Evolutionary conservation across 1,140 invertebrate genomes (phyloP), one percentile per base, ranked within the genome.

Genomic region (Metopolophium dirhodum): DNA sequence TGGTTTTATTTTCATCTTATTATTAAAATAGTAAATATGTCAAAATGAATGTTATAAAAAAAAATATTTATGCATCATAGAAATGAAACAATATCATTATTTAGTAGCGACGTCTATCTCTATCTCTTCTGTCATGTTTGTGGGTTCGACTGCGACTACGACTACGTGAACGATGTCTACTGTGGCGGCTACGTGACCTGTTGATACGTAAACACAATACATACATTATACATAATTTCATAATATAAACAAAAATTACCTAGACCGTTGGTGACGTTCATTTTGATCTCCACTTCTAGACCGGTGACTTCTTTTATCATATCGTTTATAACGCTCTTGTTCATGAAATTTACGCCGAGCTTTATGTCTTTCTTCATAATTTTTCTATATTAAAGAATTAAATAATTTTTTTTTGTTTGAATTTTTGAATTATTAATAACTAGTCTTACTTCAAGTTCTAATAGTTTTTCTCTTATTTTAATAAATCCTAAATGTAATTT

Each of bases 401-500:
- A 41, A 57, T 37, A 47, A 93, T 61, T 54, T 37, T 26, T 26
- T 41, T 37, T 89, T 41, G 3, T 41, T 41, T 18, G 26, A 0
- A 37, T 35, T 91, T 82, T 47, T 30, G 9, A 41, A 35, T 82
- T n/a, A n/a, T 51, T 35, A 37, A 30, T 83, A 35, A 85, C 26
- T 37, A 86, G 0, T 85, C 94, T 95, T 96, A 98, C 98, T 96
- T 99, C 97, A n/a, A 99, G 95, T 94, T 99, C 99, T 0, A 97
- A 96, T 2, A 99, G 96, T 95, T 99, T 99, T 94, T 99, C 99
- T 47, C 99, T 96, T 94, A 99, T 99, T 94, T 98, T 99, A 93
- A 99, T 99, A 95, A 99, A 99, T 30, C 99, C 99, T 57, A 99
- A 96, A 96, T 99, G 99, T 87, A 99, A 96, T 96, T 99, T 99